A percentile compares a stretch with the other conserved stretches of the same genome.
Conservation (phyloP, 2,888 invertebrate genomes). For the Diarsia brunnea region DNA sequence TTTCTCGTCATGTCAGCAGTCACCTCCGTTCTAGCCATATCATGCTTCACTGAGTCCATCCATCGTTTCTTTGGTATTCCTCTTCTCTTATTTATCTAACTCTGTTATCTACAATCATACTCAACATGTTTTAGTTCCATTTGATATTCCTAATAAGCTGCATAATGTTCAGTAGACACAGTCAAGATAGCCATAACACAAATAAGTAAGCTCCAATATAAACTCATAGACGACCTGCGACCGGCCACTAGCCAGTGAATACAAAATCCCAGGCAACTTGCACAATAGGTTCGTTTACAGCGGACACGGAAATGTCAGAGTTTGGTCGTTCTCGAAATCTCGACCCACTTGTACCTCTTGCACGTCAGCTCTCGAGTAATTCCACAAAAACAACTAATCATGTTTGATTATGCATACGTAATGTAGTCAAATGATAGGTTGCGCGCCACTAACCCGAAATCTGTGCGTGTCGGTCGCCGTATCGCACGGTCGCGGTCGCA, state of each 20-base stretch:
- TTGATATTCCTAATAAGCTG: neutral
- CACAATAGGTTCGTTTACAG: constrained; percentile 18
- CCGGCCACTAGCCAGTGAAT: constrained; percentile 7
- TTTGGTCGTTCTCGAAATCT: constrained; percentile 24
- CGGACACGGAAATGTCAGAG: constrained; percentile 30
- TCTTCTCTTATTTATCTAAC: too few species aligned
- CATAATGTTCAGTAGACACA: neutral
- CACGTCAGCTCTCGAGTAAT: constrained; percentile 35
- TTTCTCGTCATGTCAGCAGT: too few species aligned
- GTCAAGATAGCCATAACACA: constrained; percentile 1
- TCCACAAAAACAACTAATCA: constrained; percentile 59
- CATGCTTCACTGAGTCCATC: too few species aligned
- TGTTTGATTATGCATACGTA: constrained; percentile 62
- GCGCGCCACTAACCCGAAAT: constrained; percentile 44
- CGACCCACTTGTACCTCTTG: constrained; percentile 11
- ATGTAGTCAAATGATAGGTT: constrained; percentile 57
- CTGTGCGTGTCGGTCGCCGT: constrained; percentile 56
- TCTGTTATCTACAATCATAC: too few species aligned
- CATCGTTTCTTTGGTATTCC: too few species aligned
- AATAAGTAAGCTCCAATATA: neutral
- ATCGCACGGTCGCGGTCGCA: constrained; percentile 56
- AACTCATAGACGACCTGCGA: too few species aligned
- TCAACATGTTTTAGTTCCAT: neutral
- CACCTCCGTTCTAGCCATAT: too few species aligned
- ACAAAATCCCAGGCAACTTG: constrained; percentile 3